Evolutionary conservation across 2,888 invertebrate genomes (phyloP), one percentile per base, ranked within the genome.

Genomic region (Ryuthela nishihirai): DNA sequence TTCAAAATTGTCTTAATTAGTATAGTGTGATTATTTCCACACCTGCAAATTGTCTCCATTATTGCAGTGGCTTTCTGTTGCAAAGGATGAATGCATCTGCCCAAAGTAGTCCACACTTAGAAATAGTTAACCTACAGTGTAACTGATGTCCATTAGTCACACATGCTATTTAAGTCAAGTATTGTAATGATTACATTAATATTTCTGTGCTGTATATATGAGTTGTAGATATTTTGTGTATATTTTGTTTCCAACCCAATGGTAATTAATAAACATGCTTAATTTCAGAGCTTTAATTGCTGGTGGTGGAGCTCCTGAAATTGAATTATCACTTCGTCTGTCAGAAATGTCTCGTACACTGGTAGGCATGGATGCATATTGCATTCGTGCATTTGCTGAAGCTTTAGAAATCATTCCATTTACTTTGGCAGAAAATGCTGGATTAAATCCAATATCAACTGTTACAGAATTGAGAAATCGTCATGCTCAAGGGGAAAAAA

Each of bases 231-330:
- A 29, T 29, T 29, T 6, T 6, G 29, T 29, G 29, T 12, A 29
- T 6, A 9, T 9, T 29, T 29, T 12, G 12, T 6, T 12, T 29
- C 10, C 7, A 9, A 9, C 10, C 10, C 29, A 29, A 29, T 29
- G 12, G 7, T 6, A 29, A 9, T 29, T 29, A 29, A 6, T 9
- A 29, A 29, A 9, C 10, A 41, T 41, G 7, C 10, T 10, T 17
- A 17, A n/a, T 23, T 69, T 23, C 63, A 80, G 85, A 59, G 91
- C 91, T 39, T 78, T 95, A 68, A 85, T 97, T 74, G 87, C 94
- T 48, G 99, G 99, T 60, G 99, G 98, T 43, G 99, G 98, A 40
- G 94, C 97, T 12, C 95, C 98, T 4, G 99, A 99, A 79, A 95
- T 92, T 64, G 94, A 97, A 73, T 81, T 98, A 62, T 87, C 95